Conservation (phyloP, 2,888 invertebrate species). For the Nomada fabriciana region DNA sequence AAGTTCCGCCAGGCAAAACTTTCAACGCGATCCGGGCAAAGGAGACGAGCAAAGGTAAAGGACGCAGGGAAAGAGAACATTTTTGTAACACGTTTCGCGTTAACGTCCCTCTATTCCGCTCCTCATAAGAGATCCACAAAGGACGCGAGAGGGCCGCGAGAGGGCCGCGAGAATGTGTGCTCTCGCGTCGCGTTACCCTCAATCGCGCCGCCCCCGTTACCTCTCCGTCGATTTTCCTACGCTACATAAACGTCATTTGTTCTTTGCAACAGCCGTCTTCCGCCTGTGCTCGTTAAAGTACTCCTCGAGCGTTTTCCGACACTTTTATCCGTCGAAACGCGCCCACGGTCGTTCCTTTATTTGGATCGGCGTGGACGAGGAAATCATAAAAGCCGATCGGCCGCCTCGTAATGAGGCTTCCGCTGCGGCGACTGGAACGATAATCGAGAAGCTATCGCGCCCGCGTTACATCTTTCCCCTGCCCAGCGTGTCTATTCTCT, state of each 20-base stretch:
- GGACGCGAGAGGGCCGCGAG: constrained; percentile 21
- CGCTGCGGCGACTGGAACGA: constrained; percentile 27
- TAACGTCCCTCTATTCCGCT: constrained; percentile 13
- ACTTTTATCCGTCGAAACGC: constrained; percentile 47
- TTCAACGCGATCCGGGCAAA: not conserved
- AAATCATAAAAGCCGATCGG: constrained; percentile 58
- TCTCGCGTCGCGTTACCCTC: constrained; percentile 38
- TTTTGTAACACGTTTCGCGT: constrained; percentile 34
- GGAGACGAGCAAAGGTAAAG: not conserved
- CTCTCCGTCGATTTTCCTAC: constrained; percentile 22
- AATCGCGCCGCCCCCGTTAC: constrained; percentile 29
- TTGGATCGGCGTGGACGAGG: constrained; percentile 18
- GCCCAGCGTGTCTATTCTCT: not conserved
- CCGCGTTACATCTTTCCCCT: constrained; percentile 11
- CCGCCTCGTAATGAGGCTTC: constrained; percentile 40
- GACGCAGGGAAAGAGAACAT: not conserved
- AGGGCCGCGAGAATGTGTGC: constrained; percentile 13
- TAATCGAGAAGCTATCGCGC: constrained; percentile 40
- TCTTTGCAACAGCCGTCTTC: constrained; percentile 61
- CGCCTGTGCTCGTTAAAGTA: constrained; percentile 53
- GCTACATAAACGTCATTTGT: constrained; percentile 59
- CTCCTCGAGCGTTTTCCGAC: constrained; percentile 45
- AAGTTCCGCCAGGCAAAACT: constrained; percentile 8
- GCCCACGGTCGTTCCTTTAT: constrained; percentile 49
- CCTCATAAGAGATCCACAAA: constrained; percentile 44